A percentile compares a stretch with the other conserved stretches of the same genome.
Conservation (phyloP, 2,113 vertebrate species). For the Callaeas wilsoni region DNA sequence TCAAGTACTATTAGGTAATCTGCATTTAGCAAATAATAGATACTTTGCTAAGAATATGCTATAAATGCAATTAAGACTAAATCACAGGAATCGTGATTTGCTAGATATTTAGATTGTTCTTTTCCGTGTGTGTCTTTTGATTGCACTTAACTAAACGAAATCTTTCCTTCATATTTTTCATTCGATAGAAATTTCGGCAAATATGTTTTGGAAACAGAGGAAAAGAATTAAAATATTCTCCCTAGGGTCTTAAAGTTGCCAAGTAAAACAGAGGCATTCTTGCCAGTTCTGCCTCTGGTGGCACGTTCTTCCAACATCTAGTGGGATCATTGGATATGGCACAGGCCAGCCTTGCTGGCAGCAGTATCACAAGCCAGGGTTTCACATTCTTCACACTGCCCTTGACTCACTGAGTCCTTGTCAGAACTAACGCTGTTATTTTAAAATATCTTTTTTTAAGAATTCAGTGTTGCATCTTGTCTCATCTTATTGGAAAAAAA, state of each 20-base stretch:
- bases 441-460: not conserved
- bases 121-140: not conserved
- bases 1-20: not conserved
- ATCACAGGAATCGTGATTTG: not conserved
- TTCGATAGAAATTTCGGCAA: not conserved
- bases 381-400: not conserved
- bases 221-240: not conserved
- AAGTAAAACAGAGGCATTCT: not conserved
- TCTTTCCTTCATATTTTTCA: not conserved
- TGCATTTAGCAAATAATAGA: not conserved
- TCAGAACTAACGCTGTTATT: not conserved
- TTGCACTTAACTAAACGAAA: not conserved
- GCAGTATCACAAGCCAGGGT: not conserved
- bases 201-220: not conserved
- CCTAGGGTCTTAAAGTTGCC: not conserved
- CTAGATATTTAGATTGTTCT: not conserved
- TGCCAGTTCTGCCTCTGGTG: not conserved
- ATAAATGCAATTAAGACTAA: not conserved
- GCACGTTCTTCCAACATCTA: not conserved
- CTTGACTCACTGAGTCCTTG: not conserved
- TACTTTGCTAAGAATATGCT: not conserved
- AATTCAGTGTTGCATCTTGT: not conserved
- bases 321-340: not conserved
- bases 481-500: not conserved
- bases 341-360: not conserved